phyloP scores from a whole-genome alignment of 2,113 vertebrate species.

The Sylvia atricapilla region DNA sequence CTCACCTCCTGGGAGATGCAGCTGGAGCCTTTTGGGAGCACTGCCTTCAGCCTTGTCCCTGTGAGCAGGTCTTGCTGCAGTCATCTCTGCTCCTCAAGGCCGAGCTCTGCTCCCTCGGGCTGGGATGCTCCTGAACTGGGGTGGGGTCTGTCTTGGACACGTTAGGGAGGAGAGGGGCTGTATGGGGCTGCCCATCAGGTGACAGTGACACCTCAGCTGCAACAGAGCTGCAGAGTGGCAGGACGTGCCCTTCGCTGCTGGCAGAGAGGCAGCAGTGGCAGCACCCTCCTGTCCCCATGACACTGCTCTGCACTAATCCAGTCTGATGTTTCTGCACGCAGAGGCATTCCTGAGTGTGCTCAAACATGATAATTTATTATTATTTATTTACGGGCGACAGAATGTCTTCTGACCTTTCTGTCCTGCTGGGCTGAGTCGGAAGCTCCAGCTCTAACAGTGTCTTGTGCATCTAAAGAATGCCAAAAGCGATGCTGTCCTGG shows the following conservation, averaged over 20 bases:
- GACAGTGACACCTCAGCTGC: not conserved
- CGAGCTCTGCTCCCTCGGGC: not conserved
- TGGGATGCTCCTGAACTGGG: not conserved
- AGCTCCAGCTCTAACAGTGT: not conserved
- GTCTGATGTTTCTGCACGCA: not conserved
- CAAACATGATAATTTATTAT: constrained; percentile 64
- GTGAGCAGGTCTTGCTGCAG: not conserved
- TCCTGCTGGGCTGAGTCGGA: not conserved
- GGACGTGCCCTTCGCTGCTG: not conserved
- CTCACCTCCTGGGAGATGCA: not conserved
- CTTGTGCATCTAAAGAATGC: constrained; percentile 21
- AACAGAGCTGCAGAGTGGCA: not conserved
- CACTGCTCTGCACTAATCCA: constrained; percentile 15
- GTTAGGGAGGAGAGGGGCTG: accelerated
- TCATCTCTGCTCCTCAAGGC: not conserved
- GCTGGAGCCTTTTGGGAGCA: accelerated
- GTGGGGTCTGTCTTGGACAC: too few species aligned
- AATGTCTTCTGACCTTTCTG: constrained; percentile 62
- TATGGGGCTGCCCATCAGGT: accelerated
- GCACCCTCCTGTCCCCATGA: not conserved
- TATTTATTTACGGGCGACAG: constrained; percentile 68
- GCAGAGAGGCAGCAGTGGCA: not conserved
- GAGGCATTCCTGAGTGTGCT: not conserved
- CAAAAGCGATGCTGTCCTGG: not conserved
- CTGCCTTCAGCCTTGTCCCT: not conserved